Conservation (phyloP, 2,797 vertebrate species). For the Emydoidea blandingii region DNA sequence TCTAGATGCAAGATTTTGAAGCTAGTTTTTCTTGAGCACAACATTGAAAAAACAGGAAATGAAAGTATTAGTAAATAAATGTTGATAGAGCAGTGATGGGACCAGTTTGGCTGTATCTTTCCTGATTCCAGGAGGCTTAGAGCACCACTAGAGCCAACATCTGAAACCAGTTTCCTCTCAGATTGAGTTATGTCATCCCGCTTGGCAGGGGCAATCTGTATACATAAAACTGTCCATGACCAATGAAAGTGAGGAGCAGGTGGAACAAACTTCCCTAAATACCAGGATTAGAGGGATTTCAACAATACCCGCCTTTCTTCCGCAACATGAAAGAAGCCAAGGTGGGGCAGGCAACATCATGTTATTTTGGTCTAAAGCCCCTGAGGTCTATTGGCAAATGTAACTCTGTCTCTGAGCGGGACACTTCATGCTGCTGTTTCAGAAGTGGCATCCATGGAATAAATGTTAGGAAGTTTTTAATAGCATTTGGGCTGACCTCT, state of each 20-base stretch:
- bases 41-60: not conserved
- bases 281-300: not conserved
- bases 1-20: not conserved
- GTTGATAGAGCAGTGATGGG: not conserved
- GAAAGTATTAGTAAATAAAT: not conserved
- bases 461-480: not conserved
- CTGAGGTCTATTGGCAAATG: not conserved
- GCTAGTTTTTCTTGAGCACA: not conserved
- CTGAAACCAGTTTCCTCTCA: not conserved
- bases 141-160: not conserved
- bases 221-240: not conserved
- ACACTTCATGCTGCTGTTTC: not conserved
- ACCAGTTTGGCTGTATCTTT: not conserved
- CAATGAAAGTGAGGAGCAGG: not conserved
- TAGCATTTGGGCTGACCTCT: rapidly evolving
- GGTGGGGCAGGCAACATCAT: not conserved
- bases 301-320: not conserved
- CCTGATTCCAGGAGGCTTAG: not conserved
- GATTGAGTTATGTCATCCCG: not conserved
- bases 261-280: not conserved
- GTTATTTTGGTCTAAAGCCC: not conserved
- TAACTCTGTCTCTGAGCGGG: not conserved
- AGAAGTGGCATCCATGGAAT: not conserved
- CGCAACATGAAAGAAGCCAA: not conserved
- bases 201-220: not conserved